phyloP scores from a whole-genome alignment of 2,113 vertebrate species.

The Hemiprocne comata region DNA sequence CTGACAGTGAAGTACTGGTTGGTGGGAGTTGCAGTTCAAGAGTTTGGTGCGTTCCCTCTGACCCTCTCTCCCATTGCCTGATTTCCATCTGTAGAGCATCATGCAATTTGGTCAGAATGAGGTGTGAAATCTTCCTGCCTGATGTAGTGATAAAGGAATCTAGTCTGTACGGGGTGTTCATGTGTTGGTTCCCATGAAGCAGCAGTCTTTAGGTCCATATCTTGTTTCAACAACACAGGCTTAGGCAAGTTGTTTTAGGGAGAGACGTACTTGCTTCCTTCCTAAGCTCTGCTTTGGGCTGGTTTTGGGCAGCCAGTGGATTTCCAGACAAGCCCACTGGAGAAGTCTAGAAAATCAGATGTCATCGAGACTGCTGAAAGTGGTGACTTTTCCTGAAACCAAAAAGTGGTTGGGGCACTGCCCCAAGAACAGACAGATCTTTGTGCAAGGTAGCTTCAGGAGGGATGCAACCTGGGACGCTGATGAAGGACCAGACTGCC shows the following conservation, averaged over 20 bases:
- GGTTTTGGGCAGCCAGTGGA: background rate
- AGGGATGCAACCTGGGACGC: rapidly evolving
- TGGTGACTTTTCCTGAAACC: background rate
- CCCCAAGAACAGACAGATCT: background rate
- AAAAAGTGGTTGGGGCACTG: background rate
- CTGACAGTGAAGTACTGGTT: background rate
- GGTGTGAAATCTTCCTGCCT: background rate
- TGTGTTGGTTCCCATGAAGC: background rate
- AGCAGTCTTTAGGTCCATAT: background rate
- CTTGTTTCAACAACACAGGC: background rate
- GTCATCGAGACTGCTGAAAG: background rate
- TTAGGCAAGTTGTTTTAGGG: background rate
- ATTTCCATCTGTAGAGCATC: background rate
- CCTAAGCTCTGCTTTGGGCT: background rate
- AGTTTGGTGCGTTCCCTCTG: background rate
- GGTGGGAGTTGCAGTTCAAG: background rate
- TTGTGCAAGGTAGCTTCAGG: background rate
- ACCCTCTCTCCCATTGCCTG: background rate
- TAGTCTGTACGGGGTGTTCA: background rate
- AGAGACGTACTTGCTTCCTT: background rate
- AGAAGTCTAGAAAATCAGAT: background rate
- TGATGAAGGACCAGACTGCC: background rate
- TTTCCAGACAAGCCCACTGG: background rate
- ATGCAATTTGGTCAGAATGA: background rate
- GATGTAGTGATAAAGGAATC: background rate